Evolutionary conservation across 2,888 invertebrate genomes (phyloP).

Genomic region (Ectemnius lituratus): DNA sequence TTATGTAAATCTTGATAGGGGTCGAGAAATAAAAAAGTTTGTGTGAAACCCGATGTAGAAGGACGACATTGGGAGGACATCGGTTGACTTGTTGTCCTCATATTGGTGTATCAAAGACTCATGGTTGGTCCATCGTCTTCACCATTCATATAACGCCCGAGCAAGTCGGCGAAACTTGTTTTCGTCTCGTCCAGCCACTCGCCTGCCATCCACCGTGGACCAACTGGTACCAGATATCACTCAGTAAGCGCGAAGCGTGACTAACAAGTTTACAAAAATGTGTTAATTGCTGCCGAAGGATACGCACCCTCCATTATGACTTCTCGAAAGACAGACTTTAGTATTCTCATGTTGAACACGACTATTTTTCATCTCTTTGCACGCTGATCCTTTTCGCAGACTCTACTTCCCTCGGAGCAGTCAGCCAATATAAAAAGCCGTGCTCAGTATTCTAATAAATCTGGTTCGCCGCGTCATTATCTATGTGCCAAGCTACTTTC

Average conservation of each 20-base stretch:
- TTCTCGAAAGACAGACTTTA: too few relatives aligned
- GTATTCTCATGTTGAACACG: too few relatives aligned
- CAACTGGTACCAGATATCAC: constrained; percentile 37
- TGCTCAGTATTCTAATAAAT: too few relatives aligned
- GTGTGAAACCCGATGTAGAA: neutral
- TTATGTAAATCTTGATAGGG: constrained; percentile 10
- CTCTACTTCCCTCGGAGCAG: too few relatives aligned
- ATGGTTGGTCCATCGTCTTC: neutral
- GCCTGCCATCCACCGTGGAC: constrained; percentile 20
- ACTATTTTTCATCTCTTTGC: too few relatives aligned
- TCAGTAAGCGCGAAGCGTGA: constrained; percentile 50
- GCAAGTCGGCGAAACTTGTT: constrained; percentile 59
- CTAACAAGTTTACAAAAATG: constrained; percentile 58
- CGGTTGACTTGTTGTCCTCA: too few relatives aligned
- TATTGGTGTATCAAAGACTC: too few relatives aligned
- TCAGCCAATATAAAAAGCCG: too few relatives aligned
- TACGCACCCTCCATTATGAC: too few relatives aligned
- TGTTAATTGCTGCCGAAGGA: constrained; percentile 16
- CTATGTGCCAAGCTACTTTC: too few relatives aligned
- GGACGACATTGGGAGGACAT: neutral
- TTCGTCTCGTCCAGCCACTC: constrained; percentile 46
- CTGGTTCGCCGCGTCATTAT: too few relatives aligned
- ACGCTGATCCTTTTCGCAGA: too few relatives aligned
- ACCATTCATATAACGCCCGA: neutral
- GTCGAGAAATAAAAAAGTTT: neutral